These are phyloP conservation scores for Aptenodytes patagonicus DNA, from an alignment of 2,113 vertebrate genomes.

Conservation along the genomic window DNA sequence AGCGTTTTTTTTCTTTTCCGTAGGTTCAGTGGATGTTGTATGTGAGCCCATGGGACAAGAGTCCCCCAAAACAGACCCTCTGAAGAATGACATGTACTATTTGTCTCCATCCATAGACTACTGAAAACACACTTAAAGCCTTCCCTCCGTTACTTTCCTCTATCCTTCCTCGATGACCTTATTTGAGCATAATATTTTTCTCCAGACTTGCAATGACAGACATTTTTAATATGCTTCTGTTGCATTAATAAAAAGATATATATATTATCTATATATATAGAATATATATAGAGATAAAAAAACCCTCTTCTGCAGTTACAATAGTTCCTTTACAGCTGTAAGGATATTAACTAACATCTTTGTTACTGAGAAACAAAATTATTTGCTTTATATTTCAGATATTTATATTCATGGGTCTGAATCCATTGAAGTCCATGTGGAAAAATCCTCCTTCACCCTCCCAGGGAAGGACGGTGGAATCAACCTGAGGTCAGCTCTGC, in stretches of 20 bases:
- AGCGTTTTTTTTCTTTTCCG: background rate
- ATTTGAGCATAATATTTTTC: background rate
- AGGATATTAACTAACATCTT: background rate
- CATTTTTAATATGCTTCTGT: conserved; percentile 10
- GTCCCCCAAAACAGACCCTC: background rate
- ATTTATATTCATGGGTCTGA: background rate
- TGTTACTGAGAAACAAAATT: background rate
- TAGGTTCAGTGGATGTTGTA: background rate
- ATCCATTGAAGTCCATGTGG: background rate
- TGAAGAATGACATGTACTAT: background rate
- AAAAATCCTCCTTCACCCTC: background rate
- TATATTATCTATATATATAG: background rate
- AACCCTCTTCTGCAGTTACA: background rate
- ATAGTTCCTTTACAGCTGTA: background rate
- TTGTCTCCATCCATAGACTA: background rate
- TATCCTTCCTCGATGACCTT: background rate
- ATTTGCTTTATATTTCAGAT: background rate
- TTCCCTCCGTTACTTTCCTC: background rate
- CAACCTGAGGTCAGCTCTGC: background rate
- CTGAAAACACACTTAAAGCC: background rate
- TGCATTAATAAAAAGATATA: conserved; percentile 9
- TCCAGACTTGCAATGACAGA: background rate
- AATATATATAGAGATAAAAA: background rate
- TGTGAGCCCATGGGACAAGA: fast-evolving
- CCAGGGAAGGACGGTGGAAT: background rate